Evolutionary conservation across 2,797 vertebrate species (phyloP).

Genomic region (Lutjanus campechanus): DNA sequence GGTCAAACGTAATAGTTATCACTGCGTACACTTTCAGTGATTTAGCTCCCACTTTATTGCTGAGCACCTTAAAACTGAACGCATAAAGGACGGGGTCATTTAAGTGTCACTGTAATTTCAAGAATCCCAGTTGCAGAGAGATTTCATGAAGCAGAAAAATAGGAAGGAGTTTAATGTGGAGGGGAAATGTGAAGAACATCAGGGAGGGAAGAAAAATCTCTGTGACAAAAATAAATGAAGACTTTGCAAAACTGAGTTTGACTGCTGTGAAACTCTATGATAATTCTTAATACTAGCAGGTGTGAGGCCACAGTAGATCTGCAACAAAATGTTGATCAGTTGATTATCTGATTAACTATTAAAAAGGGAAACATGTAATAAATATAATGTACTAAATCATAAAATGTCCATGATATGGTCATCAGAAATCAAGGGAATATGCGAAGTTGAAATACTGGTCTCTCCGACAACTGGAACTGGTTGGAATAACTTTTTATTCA

Average conservation of each 20-base stretch:
- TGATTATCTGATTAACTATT: too few species aligned
- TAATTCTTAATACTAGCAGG: neutral
- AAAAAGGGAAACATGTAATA: too few species aligned
- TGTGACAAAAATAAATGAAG: neutral
- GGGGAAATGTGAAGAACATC: conserved; percentile 21
- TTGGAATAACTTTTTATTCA: too few species aligned
- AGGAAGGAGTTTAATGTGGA: conserved; percentile 45
- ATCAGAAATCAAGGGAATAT: too few species aligned
- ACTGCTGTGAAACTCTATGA: neutral
- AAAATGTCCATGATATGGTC: too few species aligned
- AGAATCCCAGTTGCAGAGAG: conserved; percentile 33
- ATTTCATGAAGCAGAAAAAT: conserved; percentile 66
- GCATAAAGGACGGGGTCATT: conserved; percentile 54
- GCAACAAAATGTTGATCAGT: too few species aligned
- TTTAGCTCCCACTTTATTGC: conserved; percentile 63
- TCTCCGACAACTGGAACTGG: too few species aligned
- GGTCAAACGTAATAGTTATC: conserved; percentile 77
- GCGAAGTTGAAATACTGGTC: too few species aligned
- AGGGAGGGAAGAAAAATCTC: neutral
- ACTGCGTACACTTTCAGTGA: conserved; percentile 52
- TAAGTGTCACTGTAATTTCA: conserved; percentile 50
- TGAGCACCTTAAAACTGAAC: conserved; percentile 60
- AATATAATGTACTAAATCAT: too few species aligned
- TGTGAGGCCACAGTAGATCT: neutral
- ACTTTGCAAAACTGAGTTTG: conserved; percentile 3